Evolutionary conservation across 1,140 invertebrate genomes (phyloP), one percentile per base, ranked within the genome.

Genomic region (Sinonovacula constricta): DNA sequence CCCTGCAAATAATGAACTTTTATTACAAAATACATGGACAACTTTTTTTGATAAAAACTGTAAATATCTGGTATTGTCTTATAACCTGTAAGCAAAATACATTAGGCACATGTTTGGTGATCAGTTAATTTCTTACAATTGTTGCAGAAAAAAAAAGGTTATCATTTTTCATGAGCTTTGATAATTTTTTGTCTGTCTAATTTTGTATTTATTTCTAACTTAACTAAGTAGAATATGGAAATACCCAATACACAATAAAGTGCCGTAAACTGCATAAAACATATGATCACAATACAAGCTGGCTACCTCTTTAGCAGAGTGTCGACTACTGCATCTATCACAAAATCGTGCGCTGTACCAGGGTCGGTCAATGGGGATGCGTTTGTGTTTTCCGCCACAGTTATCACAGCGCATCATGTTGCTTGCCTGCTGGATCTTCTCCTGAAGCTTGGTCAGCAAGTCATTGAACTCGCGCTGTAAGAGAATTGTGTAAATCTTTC

Each of bases 331-430:
- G 91, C 97, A 98, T 79, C 95, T 94, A 79, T 94, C 93, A 92
- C 97, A 98, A 91, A 95, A 96, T 36, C 97, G 93, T 33, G 97
- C 97, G 57, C 96, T 96, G 91, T 97, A 97, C 88, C 95, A 95
- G 51, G 96, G 96, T 87, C 96, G 92, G 81, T 96, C 94, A 26
- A 96, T 95, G 86, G 94, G 94, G 82, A 95, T 93, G 66, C 97
- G 93, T 88, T 95, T 95, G 91, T 98, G 97, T 74, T 96, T 94
- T 33, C 95, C 94, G 31, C 95, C 95, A 92, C 97, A 98, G 90
- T 97, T 96, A 75, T 89, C 88, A 90, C 91, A 91, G 30, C 83
- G 79, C 88, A 91, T 91, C 80, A 87, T 81, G 68, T 91, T 90
- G 54, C 87, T 86, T 57, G 90, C 88, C 88, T 91, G 76, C 88